Base-by-base conservation (phyloP, 2,888 invertebrate genomes). In the Dryobotodes eremita region DNA sequence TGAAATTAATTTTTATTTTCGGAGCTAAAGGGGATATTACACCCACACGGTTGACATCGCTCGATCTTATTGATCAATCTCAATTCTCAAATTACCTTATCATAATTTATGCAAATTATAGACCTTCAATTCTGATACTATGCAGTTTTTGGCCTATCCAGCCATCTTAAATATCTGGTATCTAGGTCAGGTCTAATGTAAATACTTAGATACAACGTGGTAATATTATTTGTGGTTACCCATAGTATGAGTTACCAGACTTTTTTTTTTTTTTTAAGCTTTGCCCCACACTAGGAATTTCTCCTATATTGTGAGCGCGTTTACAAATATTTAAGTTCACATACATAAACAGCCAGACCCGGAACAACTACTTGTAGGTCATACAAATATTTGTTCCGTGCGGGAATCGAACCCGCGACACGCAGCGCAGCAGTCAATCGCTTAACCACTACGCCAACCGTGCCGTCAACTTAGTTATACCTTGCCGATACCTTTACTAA, bases 1-100 rank as follows among this genome's bases (percentile, higher is more conserved):
- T 48, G 17, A 75, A 75, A 74, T 73, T 0, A 66, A n/a, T 42
- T 55, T 57, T 36, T 6, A 71, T 17, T 71, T 80, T 3, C 46
- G 20, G 2, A 42, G 57, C 6, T 75, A 20, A 46, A 46, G 31
- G 23, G 23, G 46, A 48, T 36, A 6, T 23, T 31, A 55, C 11
- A 17, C 17, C 17, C 17, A 17, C 23, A 13, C 5, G 0, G 23
- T 8, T 8, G 23, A 31, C 0, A 42, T 55, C 1, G 0, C 53
- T 17, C 4, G 6, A 42, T n/a, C 13, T 4, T 72, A 15, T 73
- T 50, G n/a, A 36, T 71, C 13, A 50, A 4, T 36, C n/a, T 59
- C n/a, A 36, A n/a, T n/a, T 57, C 17, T 57, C 20, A 13, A 61
- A 46, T 46, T 46, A 64, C 6, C 6, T 17, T 50, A 17, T 50